phyloP scores from a whole-genome alignment of 92 coral and sea anemone species.

The Montipora capitata region DNA sequence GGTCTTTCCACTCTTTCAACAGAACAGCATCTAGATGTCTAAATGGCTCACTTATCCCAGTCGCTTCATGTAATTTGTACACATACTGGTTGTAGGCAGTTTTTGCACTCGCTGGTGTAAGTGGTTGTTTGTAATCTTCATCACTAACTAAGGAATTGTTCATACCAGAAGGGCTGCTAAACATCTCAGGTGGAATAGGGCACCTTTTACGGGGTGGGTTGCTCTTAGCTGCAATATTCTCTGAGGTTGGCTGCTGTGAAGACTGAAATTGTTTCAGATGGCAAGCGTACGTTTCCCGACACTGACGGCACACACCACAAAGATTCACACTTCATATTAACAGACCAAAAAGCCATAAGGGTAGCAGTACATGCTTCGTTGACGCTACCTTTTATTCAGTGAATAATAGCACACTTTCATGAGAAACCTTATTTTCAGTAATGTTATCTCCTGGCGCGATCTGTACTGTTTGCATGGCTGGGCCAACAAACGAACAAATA shows the following conservation, averaged over 20 bases:
- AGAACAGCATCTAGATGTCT: constrained; percentile 24
- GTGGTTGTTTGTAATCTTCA: constrained; percentile 18
- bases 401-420: constrained; percentile 42
- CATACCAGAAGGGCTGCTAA: constrained; percentile 27
- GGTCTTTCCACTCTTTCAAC: constrained; percentile 37
- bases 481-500: too few relatives aligned
- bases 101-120: constrained; percentile 38
- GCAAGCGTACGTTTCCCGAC: constrained; percentile 20
- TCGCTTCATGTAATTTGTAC: constrained; percentile 16
- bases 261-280: constrained; percentile 30
- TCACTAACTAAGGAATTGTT: background rate
- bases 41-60: constrained; percentile 20
- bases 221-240: constrained; percentile 26
- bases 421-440: background rate
- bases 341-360: constrained; percentile 26
- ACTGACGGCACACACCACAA: constrained; percentile 29
- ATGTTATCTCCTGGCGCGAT: too few relatives aligned
- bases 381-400: constrained; percentile 15
- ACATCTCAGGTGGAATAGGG: constrained; percentile 42
- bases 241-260: constrained; percentile 14
- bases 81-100: constrained; percentile 24
- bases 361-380: constrained; percentile 19
- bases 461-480: too few relatives aligned
- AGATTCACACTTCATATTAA: constrained; percentile 34
- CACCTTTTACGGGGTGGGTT: constrained; percentile 36